Conservation (phyloP, 2,113 vertebrate species). For the Carettochelys insculpta region DNA sequence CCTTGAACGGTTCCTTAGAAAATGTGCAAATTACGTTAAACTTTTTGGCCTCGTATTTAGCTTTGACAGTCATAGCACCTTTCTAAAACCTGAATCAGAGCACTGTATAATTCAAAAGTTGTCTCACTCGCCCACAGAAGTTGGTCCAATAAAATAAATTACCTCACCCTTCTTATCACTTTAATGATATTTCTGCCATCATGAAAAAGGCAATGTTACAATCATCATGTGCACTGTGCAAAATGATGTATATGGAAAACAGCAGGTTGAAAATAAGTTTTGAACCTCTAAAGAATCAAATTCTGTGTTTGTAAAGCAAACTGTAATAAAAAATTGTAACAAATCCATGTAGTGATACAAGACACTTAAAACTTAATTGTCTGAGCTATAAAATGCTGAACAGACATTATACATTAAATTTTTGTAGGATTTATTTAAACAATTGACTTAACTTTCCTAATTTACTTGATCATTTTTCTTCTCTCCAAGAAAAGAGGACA, state of each 20-base stretch:
- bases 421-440: neutral
- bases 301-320: neutral
- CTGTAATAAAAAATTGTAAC: neutral
- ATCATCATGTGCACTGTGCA: neutral
- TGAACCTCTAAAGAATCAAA: neutral
- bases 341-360: neutral
- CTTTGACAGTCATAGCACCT: neutral
- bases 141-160: neutral
- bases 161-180: neutral
- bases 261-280: neutral
- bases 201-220: neutral
- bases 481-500: slow-evolving; percentile 3
- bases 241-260: neutral
- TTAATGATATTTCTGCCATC: neutral
- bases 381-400: neutral
- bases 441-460: neutral
- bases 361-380: neutral
- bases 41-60: neutral
- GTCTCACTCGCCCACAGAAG: neutral
- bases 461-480: neutral
- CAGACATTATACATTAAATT: neutral
- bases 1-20: neutral
- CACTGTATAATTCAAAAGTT: neutral
- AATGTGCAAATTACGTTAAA: neutral
- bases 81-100: neutral